Evolutionary conservation across 92 coral and sea anemone species (phyloP).

Genomic region (Phenganax stokvisi): DNA sequence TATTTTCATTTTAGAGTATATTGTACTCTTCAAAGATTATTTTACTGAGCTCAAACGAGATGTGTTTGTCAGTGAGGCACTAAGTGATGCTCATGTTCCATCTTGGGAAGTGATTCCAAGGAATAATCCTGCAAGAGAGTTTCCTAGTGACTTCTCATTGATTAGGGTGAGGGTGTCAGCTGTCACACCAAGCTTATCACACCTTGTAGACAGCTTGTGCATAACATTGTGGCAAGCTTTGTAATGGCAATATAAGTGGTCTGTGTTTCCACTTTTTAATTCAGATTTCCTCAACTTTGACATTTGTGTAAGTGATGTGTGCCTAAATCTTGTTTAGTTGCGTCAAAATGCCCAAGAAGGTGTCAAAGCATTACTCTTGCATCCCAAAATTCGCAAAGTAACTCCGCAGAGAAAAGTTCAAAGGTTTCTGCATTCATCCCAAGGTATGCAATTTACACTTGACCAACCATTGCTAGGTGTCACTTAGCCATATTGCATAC

Average conservation of each 20-base stretch:
- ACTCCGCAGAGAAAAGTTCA: constrained; percentile 92
- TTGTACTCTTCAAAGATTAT: constrained; percentile 89
- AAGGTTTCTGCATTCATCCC: constrained; percentile 66
- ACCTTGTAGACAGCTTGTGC: not conserved
- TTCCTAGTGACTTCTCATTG: constrained; percentile 94
- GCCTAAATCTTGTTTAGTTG: not conserved
- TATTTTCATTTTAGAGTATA: constrained; percentile 59
- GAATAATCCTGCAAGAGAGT: constrained; percentile 86
- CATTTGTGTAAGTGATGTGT: not conserved
- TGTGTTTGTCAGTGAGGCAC: constrained; percentile 66
- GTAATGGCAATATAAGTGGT: not conserved
- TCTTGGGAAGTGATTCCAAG: constrained; percentile 84
- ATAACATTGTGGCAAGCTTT: not conserved
- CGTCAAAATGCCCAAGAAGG: constrained; percentile 48
- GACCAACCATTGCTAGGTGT: not conserved
- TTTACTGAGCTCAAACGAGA: constrained; percentile 61
- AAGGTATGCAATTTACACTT: constrained; percentile 47
- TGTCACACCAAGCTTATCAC: not conserved
- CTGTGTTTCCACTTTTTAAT: too few species aligned
- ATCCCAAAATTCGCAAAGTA: constrained; percentile 78
- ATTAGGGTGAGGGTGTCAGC: constrained; percentile 52
- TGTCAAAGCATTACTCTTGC: constrained; percentile 65
- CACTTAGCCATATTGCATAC: not conserved
- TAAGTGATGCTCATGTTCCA: constrained; percentile 51
- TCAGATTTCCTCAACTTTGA: not conserved